A percentile compares a stretch with the other conserved stretches of the same genome.
phyloP scores from a whole-genome alignment of 2,888 invertebrate species.

The Himalopsyche kuldschensis region DNA sequence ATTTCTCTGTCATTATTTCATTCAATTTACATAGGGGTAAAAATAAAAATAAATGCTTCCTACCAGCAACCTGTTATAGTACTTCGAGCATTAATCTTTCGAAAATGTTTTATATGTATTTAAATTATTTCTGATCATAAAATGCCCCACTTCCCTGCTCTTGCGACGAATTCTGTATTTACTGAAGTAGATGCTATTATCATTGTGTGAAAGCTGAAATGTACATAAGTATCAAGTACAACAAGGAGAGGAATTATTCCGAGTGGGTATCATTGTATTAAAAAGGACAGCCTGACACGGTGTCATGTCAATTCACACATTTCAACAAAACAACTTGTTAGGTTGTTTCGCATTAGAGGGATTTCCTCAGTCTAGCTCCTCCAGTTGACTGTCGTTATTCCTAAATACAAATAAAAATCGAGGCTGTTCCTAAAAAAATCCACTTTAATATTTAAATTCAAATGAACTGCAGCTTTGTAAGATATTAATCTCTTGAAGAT shows the following conservation, averaged over 20 bases:
- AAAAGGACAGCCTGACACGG: not conserved
- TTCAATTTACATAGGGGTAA: no score
- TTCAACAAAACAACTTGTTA: not conserved
- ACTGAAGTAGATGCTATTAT: not conserved
- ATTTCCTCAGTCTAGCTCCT: not conserved
- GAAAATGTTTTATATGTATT: no score
- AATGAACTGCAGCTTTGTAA: no score
- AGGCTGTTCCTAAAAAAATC: not conserved
- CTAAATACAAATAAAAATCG: not conserved
- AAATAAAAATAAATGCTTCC: no score
- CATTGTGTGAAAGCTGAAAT: not conserved
- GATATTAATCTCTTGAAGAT: no score
- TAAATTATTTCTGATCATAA: not conserved
- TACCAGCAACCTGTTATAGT: no score
- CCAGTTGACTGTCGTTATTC: not conserved
- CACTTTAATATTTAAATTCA: no score
- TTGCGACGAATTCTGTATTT: not conserved
- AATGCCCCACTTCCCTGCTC: not conserved
- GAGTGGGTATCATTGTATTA: not conserved
- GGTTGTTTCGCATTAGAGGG: not conserved
- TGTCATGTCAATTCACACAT: not conserved
- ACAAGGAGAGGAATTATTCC: not conserved
- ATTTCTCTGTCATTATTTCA: no score
- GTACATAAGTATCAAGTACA: not conserved
- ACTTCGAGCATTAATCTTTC: no score